These are phyloP conservation scores for Cetoscarus ocellatus DNA, from an alignment of 2,797 vertebrate species.

Conservation along the genomic window DNA sequence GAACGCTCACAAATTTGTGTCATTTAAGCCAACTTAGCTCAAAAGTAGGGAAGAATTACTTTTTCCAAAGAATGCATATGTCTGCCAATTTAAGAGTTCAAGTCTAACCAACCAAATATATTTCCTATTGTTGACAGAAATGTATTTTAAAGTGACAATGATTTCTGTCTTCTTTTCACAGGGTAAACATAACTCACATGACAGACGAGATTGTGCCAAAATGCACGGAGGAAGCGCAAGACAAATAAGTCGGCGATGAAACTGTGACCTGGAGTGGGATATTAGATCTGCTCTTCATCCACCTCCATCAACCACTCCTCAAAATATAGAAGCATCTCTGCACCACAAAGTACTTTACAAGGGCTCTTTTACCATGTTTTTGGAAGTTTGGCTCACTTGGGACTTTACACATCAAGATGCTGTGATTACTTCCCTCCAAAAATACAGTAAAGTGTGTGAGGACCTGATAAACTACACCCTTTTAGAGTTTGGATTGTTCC, in stretches of 20 bases:
- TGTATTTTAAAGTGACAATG: slow-evolving; percentile 4
- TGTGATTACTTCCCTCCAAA: neutral
- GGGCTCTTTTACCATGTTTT: slow-evolving; percentile 1
- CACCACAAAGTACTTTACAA: slow-evolving; percentile 3
- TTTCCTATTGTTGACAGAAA: neutral
- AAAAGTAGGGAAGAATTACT: too few relatives aligned
- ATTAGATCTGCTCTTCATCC: slow-evolving; percentile 9
- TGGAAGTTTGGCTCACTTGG: slow-evolving; percentile 10
- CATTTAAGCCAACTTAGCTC: too few relatives aligned
- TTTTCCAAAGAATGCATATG: too few relatives aligned
- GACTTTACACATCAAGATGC: neutral
- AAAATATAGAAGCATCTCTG: slow-evolving; percentile 30
- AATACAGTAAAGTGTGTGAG: neutral
- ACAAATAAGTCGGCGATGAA: slow-evolving; percentile 84
- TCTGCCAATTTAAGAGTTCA: too few relatives aligned
- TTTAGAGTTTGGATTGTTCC: neutral
- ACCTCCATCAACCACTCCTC: slow-evolving; percentile 13
- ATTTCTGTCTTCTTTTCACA: slow-evolving; percentile 44
- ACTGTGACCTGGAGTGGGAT: slow-evolving; percentile 3
- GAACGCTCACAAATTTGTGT: too few relatives aligned
- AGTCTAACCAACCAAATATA: too few relatives aligned
- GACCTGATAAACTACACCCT: neutral
- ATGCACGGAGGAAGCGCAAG: slow-evolving; percentile 81
- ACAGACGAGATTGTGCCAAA: slow-evolving; percentile 87
- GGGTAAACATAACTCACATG: slow-evolving; percentile 60